Percentiles rank a stretch among this genome's conserved stretches.
phyloP scores from a whole-genome alignment of 2,888 invertebrate genomes.

The Morpho helenor region DNA sequence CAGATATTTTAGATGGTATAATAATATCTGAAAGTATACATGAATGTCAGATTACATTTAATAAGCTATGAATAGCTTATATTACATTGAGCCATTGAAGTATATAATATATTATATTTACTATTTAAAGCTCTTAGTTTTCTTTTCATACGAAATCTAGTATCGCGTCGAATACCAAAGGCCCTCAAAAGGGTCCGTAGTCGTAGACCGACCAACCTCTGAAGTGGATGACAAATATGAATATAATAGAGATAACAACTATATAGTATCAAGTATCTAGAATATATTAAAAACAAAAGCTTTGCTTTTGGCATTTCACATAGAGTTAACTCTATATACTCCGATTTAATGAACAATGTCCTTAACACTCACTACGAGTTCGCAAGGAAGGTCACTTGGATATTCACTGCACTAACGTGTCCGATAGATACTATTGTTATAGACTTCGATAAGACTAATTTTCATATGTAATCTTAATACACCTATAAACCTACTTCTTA shows the following conservation, averaged over 20 bases:
- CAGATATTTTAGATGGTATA: conserved; percentile 42
- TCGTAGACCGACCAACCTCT: conserved; percentile 33
- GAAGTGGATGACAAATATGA: conserved; percentile 44
- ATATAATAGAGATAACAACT: conserved; percentile 60
- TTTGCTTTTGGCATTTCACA: conserved; percentile 66
- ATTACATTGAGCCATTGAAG: conserved; percentile 75
- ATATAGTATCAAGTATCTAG: conserved; percentile 62
- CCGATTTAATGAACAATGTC: conserved; percentile 38
- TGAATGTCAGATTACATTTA: conserved; percentile 56
- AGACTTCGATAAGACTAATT: conserved; percentile 9
- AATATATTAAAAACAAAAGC: conserved; percentile 68
- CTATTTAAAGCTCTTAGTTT: conserved; percentile 81
- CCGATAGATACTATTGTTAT: conserved; percentile 30
- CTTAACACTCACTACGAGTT: conserved; percentile 60
- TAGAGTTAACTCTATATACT: conserved; percentile 41
- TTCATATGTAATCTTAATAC: conserved; percentile 11
- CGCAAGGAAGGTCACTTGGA: conserved; percentile 69
- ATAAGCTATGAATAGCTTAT: conserved; percentile 74
- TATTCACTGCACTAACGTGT: conserved; percentile 56
- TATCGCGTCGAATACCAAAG: conserved; percentile 63
- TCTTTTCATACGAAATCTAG: conserved; percentile 65
- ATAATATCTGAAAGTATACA: conserved; percentile 52
- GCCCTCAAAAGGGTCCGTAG: conserved; percentile 37
- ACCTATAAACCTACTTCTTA: conserved; percentile 8
- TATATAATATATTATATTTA: conserved; percentile 71